These are phyloP conservation scores for Hirtodrosophila alboralis DNA, from an alignment of 2,888 invertebrate genomes.

Conservation along the genomic window DNA sequence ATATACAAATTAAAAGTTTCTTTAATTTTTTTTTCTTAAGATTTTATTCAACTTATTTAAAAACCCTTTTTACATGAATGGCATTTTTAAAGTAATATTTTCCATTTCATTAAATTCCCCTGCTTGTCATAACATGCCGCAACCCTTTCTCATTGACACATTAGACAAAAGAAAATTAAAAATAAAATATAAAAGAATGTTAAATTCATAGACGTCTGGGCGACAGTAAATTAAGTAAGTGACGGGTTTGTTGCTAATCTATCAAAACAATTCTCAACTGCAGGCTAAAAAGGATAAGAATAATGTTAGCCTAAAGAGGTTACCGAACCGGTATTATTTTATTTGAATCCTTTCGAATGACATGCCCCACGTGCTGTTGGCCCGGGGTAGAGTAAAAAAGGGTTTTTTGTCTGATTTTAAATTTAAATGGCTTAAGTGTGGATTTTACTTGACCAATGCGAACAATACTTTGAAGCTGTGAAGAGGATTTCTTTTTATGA, in stretches of 20 bases:
- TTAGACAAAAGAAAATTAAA: constrained; percentile 26
- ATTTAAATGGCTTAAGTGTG: constrained; percentile 54
- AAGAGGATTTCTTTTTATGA: constrained; percentile 14
- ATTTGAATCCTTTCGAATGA: constrained; percentile 20
- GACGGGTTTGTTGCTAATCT: constrained; percentile 33
- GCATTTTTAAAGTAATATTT: too few relatives aligned
- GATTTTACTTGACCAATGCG: constrained; percentile 31
- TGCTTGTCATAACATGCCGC: too few relatives aligned
- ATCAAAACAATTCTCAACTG: constrained; percentile 18
- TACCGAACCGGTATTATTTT: constrained; percentile 35
- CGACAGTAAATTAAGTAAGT: constrained; percentile 11
- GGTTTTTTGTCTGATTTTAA: constrained; percentile 40
- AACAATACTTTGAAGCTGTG: constrained; percentile 13
- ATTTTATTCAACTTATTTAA: too few relatives aligned
- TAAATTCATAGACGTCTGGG: constrained; percentile 15
- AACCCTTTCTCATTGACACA: neutral
- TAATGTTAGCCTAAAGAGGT: constrained; percentile 42
- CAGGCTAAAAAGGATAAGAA: constrained; percentile 26
- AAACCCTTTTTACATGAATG: too few relatives aligned
- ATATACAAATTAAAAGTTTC: neutral
- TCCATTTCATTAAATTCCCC: too few relatives aligned
- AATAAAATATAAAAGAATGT: constrained; percentile 25
- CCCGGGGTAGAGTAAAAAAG: constrained; percentile 23
- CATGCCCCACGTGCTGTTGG: constrained; percentile 21
- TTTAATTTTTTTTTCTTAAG: neutral